These are phyloP conservation scores for Lepilemur septentrionalis DNA, from an alignment of 2,797 vertebrate genomes.

Conservation along the genomic window DNA sequence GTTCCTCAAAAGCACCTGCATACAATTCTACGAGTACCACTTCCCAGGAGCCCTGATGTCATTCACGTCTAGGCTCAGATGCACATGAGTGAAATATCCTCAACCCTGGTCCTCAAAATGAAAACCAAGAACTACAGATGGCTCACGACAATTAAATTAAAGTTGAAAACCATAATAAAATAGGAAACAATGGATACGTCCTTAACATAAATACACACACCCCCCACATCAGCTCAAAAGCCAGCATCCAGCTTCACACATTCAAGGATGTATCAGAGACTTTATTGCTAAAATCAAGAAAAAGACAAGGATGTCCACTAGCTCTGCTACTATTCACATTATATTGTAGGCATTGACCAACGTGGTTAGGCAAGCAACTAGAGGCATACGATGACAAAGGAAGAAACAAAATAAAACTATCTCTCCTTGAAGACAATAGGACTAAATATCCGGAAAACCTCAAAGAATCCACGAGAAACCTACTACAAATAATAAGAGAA, in stretches of 20 bases:
- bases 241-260: background rate
- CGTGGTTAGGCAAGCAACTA: background rate
- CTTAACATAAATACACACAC: background rate
- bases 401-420: background rate
- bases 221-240: background rate
- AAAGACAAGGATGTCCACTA: background rate
- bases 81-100: background rate
- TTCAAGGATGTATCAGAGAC: background rate
- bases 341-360: background rate
- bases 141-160: background rate
- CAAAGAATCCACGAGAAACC: background rate
- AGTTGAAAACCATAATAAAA: background rate
- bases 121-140: background rate
- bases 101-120: background rate
- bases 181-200: background rate
- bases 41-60: too few relatives aligned
- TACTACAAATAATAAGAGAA: background rate
- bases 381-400: background rate
- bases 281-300: background rate
- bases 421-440: background rate
- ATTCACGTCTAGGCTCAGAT: background rate
- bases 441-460: background rate
- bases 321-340: background rate
- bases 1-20: background rate
- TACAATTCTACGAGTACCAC: accelerated